Base-by-base conservation (phyloP, 2,797 vertebrate genomes). In the Hemitrygon akajei region DNA sequence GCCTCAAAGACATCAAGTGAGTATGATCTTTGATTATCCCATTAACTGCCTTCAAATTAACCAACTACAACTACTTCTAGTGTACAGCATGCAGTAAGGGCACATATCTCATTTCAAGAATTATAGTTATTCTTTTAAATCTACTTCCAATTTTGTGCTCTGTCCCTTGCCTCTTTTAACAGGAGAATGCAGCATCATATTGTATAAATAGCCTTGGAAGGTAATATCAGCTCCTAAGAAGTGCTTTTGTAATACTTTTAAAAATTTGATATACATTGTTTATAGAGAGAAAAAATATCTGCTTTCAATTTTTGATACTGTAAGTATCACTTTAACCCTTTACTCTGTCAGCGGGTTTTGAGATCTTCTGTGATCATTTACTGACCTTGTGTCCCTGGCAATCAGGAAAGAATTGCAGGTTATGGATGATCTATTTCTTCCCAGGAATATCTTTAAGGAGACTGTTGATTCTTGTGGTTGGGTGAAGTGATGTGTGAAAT, bases 1-100 rank as follows among this genome's bases (percentile, higher is more conserved):
- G 98, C 98, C 95, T 99, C 99, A 73, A 99, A 98, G 97, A 98
- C 98, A 66, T 99, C 98, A 95, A 98, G 98, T 99, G 96, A 99
- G 98, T 98, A 94, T 94, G 92, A 56, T 79, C 75, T n/a, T 75
- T 93, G 86, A 69, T 73, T 56, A 79, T 73, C 56, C 79, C 92
- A 60, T 69, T 79, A 77, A 79, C 58, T 56, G n/a, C 12, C n/a
- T 76, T 92, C 37, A 75, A 56, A 40, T 73, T 47, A 92, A 91
- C 63, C 47, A 92, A 73, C 14, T 3, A 73, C 86, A 37, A n/a
- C 63, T 69, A 37, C n/a, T 69, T 18, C 20, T 89, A 16, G 63
- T 60, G 34, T 89, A 60, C 6, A 10, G 37, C n/a, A 89, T 69
- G 66, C 37, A 34, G 9, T 20, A 34, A 66, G 18, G 60, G 60